Conservation (phyloP, 2,888 invertebrate genomes). For the Phorcus lineatus region DNA sequence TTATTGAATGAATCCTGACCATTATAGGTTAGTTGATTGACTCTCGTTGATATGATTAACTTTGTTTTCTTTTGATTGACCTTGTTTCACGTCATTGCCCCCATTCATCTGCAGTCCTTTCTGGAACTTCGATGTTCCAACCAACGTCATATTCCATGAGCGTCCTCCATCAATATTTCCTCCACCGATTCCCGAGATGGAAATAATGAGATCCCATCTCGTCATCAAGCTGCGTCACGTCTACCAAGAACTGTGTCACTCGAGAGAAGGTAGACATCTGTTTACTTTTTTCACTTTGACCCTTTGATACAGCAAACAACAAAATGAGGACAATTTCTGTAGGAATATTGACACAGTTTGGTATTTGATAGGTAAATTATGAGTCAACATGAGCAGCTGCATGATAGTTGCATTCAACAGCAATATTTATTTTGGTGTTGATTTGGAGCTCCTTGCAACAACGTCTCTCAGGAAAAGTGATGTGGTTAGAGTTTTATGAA, state of each 20-base stretch:
- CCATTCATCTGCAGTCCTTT: slow-evolving; percentile 65
- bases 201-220: slow-evolving; percentile 88
- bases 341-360: not conserved
- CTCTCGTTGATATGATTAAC: not conserved
- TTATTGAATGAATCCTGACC: no score
- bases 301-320: not conserved
- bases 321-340: no score
- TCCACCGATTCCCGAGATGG: slow-evolving; percentile 95
- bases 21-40: no score
- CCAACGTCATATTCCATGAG: slow-evolving; percentile 93
- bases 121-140: slow-evolving; percentile 95
- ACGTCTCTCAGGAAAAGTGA: no score
- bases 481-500: no score
- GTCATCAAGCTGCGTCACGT: slow-evolving; percentile 90
- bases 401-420: not conserved
- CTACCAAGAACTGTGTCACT: slow-evolving; percentile 95
- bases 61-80: not conserved
- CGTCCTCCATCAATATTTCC: slow-evolving; percentile 88
- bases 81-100: not conserved
- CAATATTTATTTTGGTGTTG: no score
- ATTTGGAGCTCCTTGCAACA: no score
- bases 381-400: not conserved
- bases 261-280: slow-evolving; percentile 78
- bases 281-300: not conserved
- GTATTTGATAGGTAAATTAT: not conserved